Evolutionary conservation across 2,888 invertebrate species (phyloP).

Genomic region (Neria commutata): DNA sequence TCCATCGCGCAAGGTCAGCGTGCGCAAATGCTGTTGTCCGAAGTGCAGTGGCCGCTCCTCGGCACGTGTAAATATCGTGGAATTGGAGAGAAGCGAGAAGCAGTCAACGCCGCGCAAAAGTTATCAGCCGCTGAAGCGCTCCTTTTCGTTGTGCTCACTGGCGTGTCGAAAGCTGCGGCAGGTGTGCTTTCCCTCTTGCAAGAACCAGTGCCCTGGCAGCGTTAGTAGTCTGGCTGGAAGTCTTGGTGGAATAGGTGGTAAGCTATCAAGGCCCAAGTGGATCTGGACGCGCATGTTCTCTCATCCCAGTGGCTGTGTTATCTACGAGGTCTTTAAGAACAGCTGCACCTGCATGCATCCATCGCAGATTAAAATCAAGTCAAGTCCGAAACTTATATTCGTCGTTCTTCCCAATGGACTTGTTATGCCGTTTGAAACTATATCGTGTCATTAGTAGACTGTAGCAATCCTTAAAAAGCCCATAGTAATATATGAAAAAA

Average conservation of each 20-base stretch:
- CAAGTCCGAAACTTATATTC: neutral
- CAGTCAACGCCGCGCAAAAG: neutral
- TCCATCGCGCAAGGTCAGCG: constrained; percentile 8
- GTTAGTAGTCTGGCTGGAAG: no score
- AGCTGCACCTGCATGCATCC: constrained; percentile 12
- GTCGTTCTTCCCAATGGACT: neutral
- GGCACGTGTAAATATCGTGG: constrained; percentile 4
- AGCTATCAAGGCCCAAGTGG: constrained; percentile 36
- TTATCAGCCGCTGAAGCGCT: constrained; percentile 30
- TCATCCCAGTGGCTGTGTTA: constrained; percentile 38
- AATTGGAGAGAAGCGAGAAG: neutral
- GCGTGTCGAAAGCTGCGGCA: constrained; percentile 40
- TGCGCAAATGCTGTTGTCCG: constrained; percentile 18
- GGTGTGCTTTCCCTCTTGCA: constrained; percentile 8
- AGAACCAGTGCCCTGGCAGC: neutral
- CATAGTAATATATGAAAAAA: no score
- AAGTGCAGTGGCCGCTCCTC: constrained; percentile 1
- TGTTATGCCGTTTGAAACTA: neutral
- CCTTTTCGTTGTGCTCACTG: constrained; percentile 41
- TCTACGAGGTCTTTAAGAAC: constrained; percentile 49
- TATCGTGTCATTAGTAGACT: no score
- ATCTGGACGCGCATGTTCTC: constrained; percentile 45
- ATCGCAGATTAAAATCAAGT: neutral
- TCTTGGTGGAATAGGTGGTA: no score
- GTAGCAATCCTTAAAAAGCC: no score